Evolutionary conservation across 2,888 invertebrate species (phyloP).

Genomic region (Pantelozetes paolii): DNA sequence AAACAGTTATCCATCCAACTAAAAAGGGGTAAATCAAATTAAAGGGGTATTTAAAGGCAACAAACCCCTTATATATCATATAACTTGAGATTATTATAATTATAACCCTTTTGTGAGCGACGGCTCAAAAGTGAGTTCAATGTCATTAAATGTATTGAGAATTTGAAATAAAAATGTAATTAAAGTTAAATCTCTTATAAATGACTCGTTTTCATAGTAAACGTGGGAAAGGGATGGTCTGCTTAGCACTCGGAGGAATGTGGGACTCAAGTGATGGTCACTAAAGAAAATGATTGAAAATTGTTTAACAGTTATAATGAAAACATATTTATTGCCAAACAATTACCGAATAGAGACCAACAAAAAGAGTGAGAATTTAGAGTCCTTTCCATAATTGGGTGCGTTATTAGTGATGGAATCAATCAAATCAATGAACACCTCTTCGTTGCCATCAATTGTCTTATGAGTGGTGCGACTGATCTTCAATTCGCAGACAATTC

Average conservation of each 20-base stretch:
- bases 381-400: conserved; percentile 87
- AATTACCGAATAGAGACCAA: conserved; percentile 39
- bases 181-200: conserved; percentile 78
- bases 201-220: conserved; percentile 92
- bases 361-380: conserved; percentile 86
- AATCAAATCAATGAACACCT: conserved; percentile 50
- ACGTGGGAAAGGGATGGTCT: conserved; percentile 23
- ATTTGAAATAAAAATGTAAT: conserved; percentile 85
- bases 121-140: conserved; percentile 60
- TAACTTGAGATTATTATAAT: no score
- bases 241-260: conserved; percentile 65
- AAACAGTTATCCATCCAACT: no score
- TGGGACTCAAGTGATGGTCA: conserved; percentile 67
- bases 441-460: conserved; percentile 45
- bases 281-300: conserved; percentile 46
- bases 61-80: no score
- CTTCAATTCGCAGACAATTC: conserved; percentile 49
- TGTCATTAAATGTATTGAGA: conserved; percentile 80
- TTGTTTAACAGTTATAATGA: not conserved
- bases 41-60: no score
- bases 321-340: not conserved
- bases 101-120: conserved; percentile 53
- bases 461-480: conserved; percentile 43
- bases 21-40: no score
- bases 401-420: conserved; percentile 75